Conservation (phyloP, 2,888 invertebrate species). For the Zygaena filipendulae region DNA sequence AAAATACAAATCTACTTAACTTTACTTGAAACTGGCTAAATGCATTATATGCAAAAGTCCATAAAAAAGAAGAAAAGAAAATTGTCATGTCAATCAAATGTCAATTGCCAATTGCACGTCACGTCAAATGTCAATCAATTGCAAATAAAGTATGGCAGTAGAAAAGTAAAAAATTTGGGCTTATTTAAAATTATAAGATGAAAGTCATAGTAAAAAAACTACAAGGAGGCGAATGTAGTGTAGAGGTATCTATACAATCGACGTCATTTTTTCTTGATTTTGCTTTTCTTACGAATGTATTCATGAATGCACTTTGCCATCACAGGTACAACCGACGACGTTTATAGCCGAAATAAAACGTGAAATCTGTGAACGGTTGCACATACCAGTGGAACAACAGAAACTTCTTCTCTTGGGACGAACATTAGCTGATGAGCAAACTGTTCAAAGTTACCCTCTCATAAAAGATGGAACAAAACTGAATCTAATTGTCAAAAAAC, state of each 20-base stretch:
- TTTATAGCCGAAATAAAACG: constrained; percentile 77
- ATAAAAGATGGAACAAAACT: constrained; percentile 82
- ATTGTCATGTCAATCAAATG: too few species aligned
- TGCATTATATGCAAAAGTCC: too few species aligned
- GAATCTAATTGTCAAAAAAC: constrained; percentile 76
- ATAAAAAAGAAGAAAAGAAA: too few species aligned
- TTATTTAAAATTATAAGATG: constrained; percentile 67
- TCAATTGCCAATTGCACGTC: too few species aligned
- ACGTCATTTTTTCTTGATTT: too few species aligned
- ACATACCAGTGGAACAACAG: constrained; percentile 76
- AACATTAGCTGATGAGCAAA: constrained; percentile 77
- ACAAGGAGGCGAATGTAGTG: constrained; percentile 75
- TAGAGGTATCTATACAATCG: constrained; percentile 67
- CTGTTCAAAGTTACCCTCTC: constrained; percentile 74
- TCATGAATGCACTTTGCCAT: too few species aligned
- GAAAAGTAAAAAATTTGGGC: too few species aligned
- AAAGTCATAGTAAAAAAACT: constrained; percentile 79
- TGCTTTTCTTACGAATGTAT: too few species aligned
- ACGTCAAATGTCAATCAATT: too few species aligned
- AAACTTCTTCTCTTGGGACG: constrained; percentile 78
- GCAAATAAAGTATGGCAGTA: too few species aligned
- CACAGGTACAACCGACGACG: constrained; percentile 64
- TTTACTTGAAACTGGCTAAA: too few species aligned
- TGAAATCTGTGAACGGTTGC: constrained; percentile 70
- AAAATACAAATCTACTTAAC: too few species aligned